Conservation (phyloP, 2,888 invertebrate genomes). For the Xylota sylvarum region DNA sequence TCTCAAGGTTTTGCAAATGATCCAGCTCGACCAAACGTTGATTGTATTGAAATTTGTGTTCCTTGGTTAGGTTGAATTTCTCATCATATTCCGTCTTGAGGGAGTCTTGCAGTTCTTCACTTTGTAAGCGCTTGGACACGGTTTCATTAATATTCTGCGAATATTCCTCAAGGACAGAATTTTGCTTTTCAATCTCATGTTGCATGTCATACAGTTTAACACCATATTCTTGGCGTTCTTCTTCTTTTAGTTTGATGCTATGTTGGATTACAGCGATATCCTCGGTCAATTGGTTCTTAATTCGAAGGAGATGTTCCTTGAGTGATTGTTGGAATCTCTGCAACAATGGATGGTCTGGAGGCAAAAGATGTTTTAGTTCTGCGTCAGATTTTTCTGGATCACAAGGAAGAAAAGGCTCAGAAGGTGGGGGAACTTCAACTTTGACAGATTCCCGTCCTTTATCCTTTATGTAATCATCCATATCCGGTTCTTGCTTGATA, state of each 20-base stretch:
- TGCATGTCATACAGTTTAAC: slow-evolving; percentile 85
- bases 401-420: slow-evolving; percentile 25
- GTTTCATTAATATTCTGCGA: slow-evolving; percentile 84
- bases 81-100: slow-evolving; percentile 83
- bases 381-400: not conserved
- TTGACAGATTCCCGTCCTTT: slow-evolving; percentile 4
- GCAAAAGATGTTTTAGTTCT: slow-evolving; percentile 82
- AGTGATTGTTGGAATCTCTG: slow-evolving; percentile 90
- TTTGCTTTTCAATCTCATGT: slow-evolving; percentile 85
- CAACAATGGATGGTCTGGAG: slow-evolving; percentile 91
- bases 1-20: slow-evolving; percentile 82
- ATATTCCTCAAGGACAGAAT: slow-evolving; percentile 85
- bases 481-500: not conserved
- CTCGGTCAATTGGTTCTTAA: slow-evolving; percentile 88
- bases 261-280: slow-evolving; percentile 89
- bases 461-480: slow-evolving; percentile 2
- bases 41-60: slow-evolving; percentile 81
- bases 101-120: slow-evolving; percentile 82
- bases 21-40: slow-evolving; percentile 81
- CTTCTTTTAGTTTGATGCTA: slow-evolving; percentile 80
- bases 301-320: slow-evolving; percentile 88
- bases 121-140: slow-evolving; percentile 82
- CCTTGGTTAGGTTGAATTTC: slow-evolving; percentile 79
- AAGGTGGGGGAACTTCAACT: not conserved
- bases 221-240: slow-evolving; percentile 84